These are phyloP conservation scores for Mustelus asterias DNA, from an alignment of 2,113 vertebrate genomes.

Conservation along the genomic window DNA sequence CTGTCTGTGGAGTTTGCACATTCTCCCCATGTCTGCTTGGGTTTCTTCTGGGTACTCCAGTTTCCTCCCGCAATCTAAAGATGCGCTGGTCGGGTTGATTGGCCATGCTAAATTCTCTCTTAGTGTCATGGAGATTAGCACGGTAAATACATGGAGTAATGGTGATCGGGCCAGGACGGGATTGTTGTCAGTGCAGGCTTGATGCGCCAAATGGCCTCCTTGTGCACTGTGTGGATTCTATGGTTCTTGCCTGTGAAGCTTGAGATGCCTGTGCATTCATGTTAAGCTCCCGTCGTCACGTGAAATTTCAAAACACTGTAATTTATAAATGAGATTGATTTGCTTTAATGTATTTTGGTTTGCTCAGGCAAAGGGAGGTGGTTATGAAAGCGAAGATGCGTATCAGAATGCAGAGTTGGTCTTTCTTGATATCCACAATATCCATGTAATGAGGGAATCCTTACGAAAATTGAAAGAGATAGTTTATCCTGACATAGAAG, in stretches of 20 bases:
- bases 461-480: conserved; percentile 91
- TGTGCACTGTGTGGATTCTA: too few species aligned
- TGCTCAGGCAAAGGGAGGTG: conserved; percentile 89
- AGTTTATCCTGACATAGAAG: conserved; percentile 89
- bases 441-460: conserved; percentile 96
- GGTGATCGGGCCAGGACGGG: too few species aligned
- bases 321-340: background rate
- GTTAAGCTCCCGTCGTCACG: background rate
- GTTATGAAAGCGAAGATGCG: conserved; percentile 92
- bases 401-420: conserved; percentile 94
- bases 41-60: too few species aligned
- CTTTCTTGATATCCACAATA: conserved; percentile 96
- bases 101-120: too few species aligned
- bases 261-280: background rate
- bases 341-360: background rate
- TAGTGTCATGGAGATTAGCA: too few species aligned
- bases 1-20: too few species aligned
- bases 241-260: background rate
- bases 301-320: background rate
- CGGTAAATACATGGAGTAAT: too few species aligned
- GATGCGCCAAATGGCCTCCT: too few species aligned
- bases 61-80: too few species aligned
- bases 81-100: too few species aligned
- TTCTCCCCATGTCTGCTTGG: too few species aligned
- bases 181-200: too few species aligned